Evolutionary conservation across 1,140 invertebrate species (phyloP).

Genomic region (Lordiphosa mommai): DNA sequence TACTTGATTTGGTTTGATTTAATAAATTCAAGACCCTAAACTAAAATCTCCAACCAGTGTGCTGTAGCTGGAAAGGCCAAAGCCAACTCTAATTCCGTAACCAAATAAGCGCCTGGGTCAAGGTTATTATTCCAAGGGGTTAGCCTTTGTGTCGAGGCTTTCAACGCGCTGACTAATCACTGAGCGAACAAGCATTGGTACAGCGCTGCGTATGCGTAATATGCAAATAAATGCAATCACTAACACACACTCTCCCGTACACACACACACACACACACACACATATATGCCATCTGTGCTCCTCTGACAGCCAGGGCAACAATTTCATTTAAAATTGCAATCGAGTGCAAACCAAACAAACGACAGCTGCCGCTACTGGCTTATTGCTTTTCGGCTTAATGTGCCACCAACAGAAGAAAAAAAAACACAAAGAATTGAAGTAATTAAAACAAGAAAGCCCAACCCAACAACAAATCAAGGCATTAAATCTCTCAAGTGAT

Average conservation of each 20-base stretch:
- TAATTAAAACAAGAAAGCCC: conserved; percentile 41
- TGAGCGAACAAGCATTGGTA: conserved; percentile 1
- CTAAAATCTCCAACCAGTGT: conserved; percentile 2
- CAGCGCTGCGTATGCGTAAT: conserved; percentile 52
- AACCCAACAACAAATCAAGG: not conserved
- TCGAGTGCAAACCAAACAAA: conserved; percentile 48
- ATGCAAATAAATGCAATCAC: conserved; percentile 55
- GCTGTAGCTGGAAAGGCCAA: conserved; percentile 12
- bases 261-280: not conserved
- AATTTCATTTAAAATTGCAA: conserved; percentile 30
- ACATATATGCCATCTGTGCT: not conserved
- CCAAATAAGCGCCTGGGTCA: conserved; percentile 37
- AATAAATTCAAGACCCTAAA: not conserved
- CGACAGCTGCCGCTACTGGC: conserved; percentile 31
- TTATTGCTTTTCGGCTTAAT: conserved; percentile 31
- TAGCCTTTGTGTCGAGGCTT: conserved; percentile 13
- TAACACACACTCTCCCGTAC: not conserved
- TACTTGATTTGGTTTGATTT: not conserved
- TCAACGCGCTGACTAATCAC: conserved; percentile 45
- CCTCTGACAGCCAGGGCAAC: not conserved
- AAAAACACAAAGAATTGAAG: conserved; percentile 25
- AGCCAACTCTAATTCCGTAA: conserved; percentile 16
- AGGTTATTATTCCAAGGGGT: conserved; percentile 19
- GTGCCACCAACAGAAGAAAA: not conserved
- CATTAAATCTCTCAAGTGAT: too few relatives aligned